phyloP scores from a whole-genome alignment of 2,113 vertebrate species.

The Lutjanus erythropterus region DNA sequence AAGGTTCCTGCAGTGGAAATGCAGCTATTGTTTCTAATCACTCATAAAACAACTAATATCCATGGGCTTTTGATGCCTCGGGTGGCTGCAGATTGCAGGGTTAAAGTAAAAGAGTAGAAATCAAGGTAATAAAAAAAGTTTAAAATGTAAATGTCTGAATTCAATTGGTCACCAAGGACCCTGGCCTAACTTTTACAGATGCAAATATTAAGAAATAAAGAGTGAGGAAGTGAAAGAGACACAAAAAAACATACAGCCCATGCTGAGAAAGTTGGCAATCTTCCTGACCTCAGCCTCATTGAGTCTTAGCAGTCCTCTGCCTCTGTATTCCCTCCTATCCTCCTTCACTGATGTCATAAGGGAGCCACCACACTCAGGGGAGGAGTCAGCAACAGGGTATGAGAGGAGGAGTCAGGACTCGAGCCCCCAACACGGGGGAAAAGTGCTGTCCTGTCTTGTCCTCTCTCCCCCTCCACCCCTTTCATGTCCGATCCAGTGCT shows the following conservation, averaged over 20 bases:
- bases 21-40: too few relatives aligned
- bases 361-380: constrained; percentile 17
- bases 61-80: constrained; percentile 5
- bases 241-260: too few relatives aligned
- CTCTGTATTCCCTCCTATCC: neutral
- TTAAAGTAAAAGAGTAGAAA: constrained; percentile 28
- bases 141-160: constrained; percentile 41
- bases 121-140: constrained; percentile 30
- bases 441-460: constrained; percentile 57
- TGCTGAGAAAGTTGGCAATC: constrained; percentile 43
- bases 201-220: constrained; percentile 36
- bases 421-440: constrained; percentile 45
- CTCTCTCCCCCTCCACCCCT: constrained; percentile 58
- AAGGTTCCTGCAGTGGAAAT: too few relatives aligned
- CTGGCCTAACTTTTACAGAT: constrained; percentile 48
- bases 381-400: constrained; percentile 26
- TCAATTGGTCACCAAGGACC: constrained; percentile 33
- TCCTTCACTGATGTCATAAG: constrained; percentile 3
- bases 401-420: constrained; percentile 43
- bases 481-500: constrained; percentile 82
- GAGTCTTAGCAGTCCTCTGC: neutral
- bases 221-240: constrained; percentile 14
- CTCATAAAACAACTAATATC: constrained; percentile 38
- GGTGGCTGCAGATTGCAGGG: constrained; percentile 35
- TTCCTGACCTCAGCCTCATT: constrained; percentile 26